Evolutionary conservation across 1,140 invertebrate genomes (phyloP).

Genomic region (Ridgeia piscesae): DNA sequence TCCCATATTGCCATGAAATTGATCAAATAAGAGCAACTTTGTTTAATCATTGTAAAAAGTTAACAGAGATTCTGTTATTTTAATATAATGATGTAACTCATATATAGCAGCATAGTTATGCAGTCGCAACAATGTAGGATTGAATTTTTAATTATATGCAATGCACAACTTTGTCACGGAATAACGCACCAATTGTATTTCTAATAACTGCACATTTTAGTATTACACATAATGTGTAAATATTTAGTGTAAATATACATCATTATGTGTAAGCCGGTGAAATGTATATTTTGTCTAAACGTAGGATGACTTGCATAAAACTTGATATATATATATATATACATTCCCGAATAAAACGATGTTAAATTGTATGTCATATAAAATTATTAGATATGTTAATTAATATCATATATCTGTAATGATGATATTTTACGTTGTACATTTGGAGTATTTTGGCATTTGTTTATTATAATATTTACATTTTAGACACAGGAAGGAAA

Average conservation of each 20-base stretch:
- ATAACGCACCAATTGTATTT: neutral
- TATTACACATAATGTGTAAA: too few species aligned
- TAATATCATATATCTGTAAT: neutral
- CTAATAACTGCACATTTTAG: too few species aligned
- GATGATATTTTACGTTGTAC: neutral
- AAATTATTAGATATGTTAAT: neutral
- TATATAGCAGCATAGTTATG: neutral
- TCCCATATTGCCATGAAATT: slow-evolving; percentile 33
- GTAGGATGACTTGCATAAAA: neutral
- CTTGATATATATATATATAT: neutral
- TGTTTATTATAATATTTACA: too few species aligned
- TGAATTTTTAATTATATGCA: neutral
- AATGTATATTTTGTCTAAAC: neutral
- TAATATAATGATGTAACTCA: neutral
- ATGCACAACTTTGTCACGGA: neutral
- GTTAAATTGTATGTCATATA: neutral
- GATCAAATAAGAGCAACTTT: neutral
- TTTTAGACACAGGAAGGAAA: too few species aligned
- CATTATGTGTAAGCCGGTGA: neutral
- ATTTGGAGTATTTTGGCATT: too few species aligned
- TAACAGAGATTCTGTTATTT: neutral
- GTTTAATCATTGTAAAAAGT: neutral
- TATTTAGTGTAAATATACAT: too few species aligned
- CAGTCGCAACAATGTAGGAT: neutral
- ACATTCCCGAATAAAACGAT: neutral